Evolutionary conservation across 1,140 invertebrate species (phyloP).

Genomic region (Megalopta genalis): DNA sequence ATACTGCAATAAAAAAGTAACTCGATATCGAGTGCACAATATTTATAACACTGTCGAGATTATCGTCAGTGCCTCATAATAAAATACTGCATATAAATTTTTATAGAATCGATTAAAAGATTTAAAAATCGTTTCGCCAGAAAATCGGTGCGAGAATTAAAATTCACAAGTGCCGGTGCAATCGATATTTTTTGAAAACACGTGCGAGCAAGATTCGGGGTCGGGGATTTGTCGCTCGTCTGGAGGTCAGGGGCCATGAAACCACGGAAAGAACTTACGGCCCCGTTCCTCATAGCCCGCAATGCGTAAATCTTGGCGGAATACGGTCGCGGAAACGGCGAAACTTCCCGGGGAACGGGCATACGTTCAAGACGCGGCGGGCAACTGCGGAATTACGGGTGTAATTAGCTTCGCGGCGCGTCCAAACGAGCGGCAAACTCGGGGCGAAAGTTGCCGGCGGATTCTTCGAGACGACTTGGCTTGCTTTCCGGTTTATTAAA

Average conservation of each 20-base stretch:
- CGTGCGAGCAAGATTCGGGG: too few relatives aligned
- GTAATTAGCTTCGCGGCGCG: constrained; percentile 17
- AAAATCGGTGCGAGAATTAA: too few relatives aligned
- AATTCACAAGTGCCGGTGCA: too few relatives aligned
- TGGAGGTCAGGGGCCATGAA: constrained; percentile 11
- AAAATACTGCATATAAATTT: too few relatives aligned
- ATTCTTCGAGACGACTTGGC: neutral
- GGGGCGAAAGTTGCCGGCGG: neutral
- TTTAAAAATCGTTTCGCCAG: too few relatives aligned
- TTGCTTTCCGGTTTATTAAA: constrained; percentile 15
- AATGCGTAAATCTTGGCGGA: constrained; percentile 35
- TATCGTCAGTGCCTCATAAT: too few relatives aligned
- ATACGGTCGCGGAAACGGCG: neutral
- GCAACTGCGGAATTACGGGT: constrained; percentile 19
- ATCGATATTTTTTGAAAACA: too few relatives aligned
- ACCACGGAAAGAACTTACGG: constrained; percentile 35
- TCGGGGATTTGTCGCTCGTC: constrained; percentile 29
- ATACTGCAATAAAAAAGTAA: too few relatives aligned
- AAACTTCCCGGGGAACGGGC: neutral
- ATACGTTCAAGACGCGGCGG: neutral
- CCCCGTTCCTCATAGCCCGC: constrained; percentile 38
- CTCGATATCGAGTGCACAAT: too few relatives aligned
- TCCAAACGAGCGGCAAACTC: constrained; percentile 2
- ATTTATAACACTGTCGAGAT: too few relatives aligned
- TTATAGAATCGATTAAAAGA: too few relatives aligned